Base-by-base conservation (phyloP, 2,113 vertebrate species). In the Dolichotis patagonum region DNA sequence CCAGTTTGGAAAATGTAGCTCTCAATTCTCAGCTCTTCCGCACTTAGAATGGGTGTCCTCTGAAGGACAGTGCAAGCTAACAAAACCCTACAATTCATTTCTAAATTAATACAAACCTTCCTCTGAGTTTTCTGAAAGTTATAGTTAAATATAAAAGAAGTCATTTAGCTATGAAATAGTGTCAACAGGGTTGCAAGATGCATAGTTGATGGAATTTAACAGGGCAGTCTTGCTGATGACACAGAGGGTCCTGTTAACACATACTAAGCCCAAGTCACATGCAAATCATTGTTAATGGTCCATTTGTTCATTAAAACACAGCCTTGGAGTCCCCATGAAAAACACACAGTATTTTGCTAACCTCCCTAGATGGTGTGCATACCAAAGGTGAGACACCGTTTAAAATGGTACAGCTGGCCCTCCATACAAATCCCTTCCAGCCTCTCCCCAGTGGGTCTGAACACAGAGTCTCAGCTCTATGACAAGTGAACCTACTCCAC, bases 31-130 rank as follows among this genome's bases (percentile, higher is more conserved):
- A 63, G 38, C 24, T 9, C 38, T 7, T 0, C 3, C 24, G 38
- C 46, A n/a, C 14, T 60, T 1, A 0, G 24, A 60, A 46, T 43
- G 24, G 5, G 54, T 6, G 30, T 58, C 49, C 19, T 0, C 0
- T 7, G 11, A 24, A 24, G 32, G 65, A 22, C 17, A 30, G 54
- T 17, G 30, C 14, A 43, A 38, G 26, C 65, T 58, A 19, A 22
- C 26, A 43, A 69, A 41, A 22, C 22, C 49, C n/a, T 56, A 63
- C 67, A 11, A 24, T 32, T 30, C 6, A 30, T 65, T 56, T 60
- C 49, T 43, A 65, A 67, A 28, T 75, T 58, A 90, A 85, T 58
- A 11, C 41, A 26, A 81, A 86, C 54, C 14, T 82, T 82, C 11
- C 19, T 91, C 80, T 58, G 54, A 11, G 26, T 22, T 84, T 81